Percentiles rank a stretch among this genome's conserved stretches.
Conservation (phyloP, 2,113 vertebrate genomes). For the Pithys albifrons region DNA sequence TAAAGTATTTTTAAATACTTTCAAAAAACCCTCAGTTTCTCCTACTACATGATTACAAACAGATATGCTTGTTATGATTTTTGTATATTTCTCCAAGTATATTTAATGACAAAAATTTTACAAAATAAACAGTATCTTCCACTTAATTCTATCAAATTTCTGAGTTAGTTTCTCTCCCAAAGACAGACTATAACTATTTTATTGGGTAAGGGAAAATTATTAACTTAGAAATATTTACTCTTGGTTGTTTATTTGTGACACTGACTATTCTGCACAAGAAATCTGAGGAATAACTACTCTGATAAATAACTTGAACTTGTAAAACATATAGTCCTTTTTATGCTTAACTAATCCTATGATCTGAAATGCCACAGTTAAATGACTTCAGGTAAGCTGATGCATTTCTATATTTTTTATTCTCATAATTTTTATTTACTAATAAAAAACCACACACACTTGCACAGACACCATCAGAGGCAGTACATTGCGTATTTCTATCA, state of each 20-base stretch:
- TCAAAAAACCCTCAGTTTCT: not conserved
- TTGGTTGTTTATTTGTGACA: not conserved
- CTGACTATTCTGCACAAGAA: not conserved
- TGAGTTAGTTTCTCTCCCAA: not conserved
- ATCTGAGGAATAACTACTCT: not conserved
- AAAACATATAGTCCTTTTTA: not conserved
- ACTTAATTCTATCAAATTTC: not conserved
- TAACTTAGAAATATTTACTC: not conserved
- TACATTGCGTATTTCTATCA: not conserved
- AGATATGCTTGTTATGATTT: not conserved
- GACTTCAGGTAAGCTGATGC: not conserved
- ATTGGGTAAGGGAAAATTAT: accelerated
- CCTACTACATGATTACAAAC: not conserved
- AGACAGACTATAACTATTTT: not conserved
- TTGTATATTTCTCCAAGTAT: not conserved
- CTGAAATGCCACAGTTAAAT: not conserved
- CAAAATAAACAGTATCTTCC: not conserved
- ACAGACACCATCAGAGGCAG: not conserved
- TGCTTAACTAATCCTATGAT: not conserved
- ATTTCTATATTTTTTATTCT: not conserved
- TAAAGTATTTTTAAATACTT: not conserved
- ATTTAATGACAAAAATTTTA: not conserved
- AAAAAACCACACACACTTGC: not conserved
- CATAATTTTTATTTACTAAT: not conserved
- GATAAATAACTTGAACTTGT: not conserved